Evolutionary conservation across 64 coral and sea anemone genomes (phyloP).

Genomic region (Pocillopora verrucosa): DNA sequence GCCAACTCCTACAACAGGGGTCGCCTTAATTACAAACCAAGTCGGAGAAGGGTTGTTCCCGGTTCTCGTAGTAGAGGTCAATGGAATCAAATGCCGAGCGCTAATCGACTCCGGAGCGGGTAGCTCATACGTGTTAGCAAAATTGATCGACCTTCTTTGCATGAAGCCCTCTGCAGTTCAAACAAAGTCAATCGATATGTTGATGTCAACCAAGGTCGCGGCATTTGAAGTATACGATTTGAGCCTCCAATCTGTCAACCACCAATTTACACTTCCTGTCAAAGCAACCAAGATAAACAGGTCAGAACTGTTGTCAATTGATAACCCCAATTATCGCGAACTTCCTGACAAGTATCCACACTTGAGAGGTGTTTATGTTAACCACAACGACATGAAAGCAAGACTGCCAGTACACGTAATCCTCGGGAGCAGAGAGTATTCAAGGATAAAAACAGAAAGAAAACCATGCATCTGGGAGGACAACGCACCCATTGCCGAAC

Average conservation of each 20-base stretch:
- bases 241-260: constrained; percentile 2
- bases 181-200: constrained; percentile 28
- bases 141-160: constrained; percentile 29
- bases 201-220: constrained; percentile 17
- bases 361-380: constrained; percentile 23
- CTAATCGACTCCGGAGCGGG: constrained; percentile 38
- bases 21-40: constrained; percentile 38
- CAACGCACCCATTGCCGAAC: neutral
- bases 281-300: constrained; percentile 38
- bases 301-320: constrained; percentile 45
- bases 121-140: constrained; percentile 42
- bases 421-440: constrained; percentile 35
- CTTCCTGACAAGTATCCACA: constrained; percentile 24
- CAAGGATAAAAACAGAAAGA: constrained; percentile 46
- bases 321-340: constrained; percentile 45
- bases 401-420: constrained; percentile 48
- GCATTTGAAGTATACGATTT: constrained; percentile 6
- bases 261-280: constrained; percentile 5
- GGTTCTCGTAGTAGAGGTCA: constrained; percentile 43
- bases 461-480: neutral
- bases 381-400: constrained; percentile 35
- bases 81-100: constrained; percentile 43
- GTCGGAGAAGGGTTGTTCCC: constrained; percentile 34
- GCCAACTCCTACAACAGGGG: constrained; percentile 1
- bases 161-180: neutral